Conservation (phyloP, 2,797 vertebrate genomes). For the Fratercula arctica region DNA sequence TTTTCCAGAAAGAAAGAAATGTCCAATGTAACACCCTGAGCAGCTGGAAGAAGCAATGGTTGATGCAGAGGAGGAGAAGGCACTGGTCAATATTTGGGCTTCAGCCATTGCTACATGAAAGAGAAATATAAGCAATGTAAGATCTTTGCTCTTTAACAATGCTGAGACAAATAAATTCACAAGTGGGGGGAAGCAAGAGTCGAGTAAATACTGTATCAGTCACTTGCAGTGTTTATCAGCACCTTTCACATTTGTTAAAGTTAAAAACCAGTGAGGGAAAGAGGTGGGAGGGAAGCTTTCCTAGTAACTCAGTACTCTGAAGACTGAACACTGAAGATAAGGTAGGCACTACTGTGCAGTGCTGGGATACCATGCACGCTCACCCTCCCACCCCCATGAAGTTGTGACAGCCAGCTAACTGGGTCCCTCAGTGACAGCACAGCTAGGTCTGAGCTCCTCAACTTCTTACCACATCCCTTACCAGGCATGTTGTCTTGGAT, state of each 20-base stretch:
- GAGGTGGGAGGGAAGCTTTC: background rate
- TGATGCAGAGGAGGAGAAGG: background rate
- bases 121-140: background rate
- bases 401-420: background rate
- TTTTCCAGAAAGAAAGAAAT: background rate
- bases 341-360: conserved; percentile 8
- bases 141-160: background rate
- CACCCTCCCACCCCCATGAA: background rate
- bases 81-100: background rate
- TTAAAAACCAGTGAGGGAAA: background rate
- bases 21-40: background rate
- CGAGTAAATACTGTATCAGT: conserved; percentile 20
- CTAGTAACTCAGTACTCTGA: conserved; percentile 34
- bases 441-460: background rate
- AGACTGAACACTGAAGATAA: conserved; percentile 42
- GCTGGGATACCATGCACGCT: background rate
- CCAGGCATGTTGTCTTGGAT: background rate
- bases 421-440: background rate
- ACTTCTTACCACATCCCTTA: background rate
- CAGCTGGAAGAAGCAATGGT: background rate
- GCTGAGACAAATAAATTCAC: background rate
- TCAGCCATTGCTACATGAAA: background rate
- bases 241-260: conserved; percentile 48
- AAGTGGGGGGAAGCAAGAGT: accelerated
- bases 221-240: conserved; percentile 51